Evolutionary conservation across 2,797 vertebrate genomes (phyloP).

Genomic region (Falco concolor): DNA sequence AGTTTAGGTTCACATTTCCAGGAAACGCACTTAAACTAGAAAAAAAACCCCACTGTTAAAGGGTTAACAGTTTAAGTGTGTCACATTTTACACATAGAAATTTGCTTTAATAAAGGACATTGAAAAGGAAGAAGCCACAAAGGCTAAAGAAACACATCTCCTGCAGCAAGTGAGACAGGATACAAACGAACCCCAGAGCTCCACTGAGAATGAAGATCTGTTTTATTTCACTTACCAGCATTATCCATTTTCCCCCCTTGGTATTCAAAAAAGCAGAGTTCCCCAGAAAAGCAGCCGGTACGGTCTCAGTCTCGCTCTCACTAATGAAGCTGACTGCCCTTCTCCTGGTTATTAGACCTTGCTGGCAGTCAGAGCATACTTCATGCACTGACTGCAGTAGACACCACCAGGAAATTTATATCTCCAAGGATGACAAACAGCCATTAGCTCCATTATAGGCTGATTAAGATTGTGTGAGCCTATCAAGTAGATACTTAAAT

Average conservation of each 20-base stretch:
- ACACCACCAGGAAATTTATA: slow-evolving; percentile 81
- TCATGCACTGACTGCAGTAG: slow-evolving; percentile 77
- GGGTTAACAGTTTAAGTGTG: slow-evolving; percentile 28
- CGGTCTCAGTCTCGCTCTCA: slow-evolving; percentile 58
- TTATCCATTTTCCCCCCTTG: slow-evolving; percentile 84
- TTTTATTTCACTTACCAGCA: slow-evolving; percentile 82
- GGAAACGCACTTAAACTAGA: slow-evolving; percentile 35
- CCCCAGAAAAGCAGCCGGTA: slow-evolving; percentile 70
- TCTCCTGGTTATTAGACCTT: slow-evolving; percentile 73
- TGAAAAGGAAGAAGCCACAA: slow-evolving; percentile 24
- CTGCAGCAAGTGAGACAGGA: slow-evolving; percentile 38
- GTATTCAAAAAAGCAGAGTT: slow-evolving; percentile 73
- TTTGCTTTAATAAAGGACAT: slow-evolving; percentile 19
- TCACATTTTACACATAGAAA: slow-evolving; percentile 15
- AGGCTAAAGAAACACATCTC: slow-evolving; percentile 40
- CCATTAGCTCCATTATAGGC: slow-evolving; percentile 85
- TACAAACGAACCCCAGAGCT: neutral
- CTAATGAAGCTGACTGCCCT: slow-evolving; percentile 72
- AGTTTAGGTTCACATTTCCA: slow-evolving; percentile 16
- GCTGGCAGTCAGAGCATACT: slow-evolving; percentile 72
- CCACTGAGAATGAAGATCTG: slow-evolving; percentile 24
- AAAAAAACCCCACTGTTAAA: neutral
- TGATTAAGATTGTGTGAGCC: slow-evolving; percentile 78
- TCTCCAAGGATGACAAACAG: slow-evolving; percentile 84
- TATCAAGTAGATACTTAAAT: slow-evolving; percentile 78